These are phyloP conservation scores for Elegia similella DNA, from an alignment of 2,888 invertebrate species.

Conservation along the genomic window DNA sequence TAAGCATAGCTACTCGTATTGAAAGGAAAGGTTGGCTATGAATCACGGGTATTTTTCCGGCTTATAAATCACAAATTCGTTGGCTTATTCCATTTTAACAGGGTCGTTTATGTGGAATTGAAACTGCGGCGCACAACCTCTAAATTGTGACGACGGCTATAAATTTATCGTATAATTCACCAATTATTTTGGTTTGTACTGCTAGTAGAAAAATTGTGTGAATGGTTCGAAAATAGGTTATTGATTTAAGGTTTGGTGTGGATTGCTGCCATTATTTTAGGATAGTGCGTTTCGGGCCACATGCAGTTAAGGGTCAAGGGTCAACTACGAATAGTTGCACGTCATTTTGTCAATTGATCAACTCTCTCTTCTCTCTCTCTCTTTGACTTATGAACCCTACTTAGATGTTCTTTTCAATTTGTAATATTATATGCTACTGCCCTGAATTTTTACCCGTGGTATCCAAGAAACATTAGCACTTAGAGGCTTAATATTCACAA, in stretches of 20 bases:
- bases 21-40: slow-evolving; percentile 21
- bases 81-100: slow-evolving; percentile 20
- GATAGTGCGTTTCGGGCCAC: too few relatives aligned
- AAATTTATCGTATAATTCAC: slow-evolving; percentile 14
- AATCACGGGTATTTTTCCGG: slow-evolving; percentile 21
- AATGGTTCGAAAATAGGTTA: background rate
- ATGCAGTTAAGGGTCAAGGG: too few relatives aligned
- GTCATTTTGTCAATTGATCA: too few relatives aligned
- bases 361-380: too few relatives aligned
- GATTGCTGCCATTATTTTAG: too few relatives aligned
- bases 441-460: too few relatives aligned
- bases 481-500: too few relatives aligned
- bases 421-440: too few relatives aligned
- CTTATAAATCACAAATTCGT: slow-evolving; percentile 22
- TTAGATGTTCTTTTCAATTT: too few relatives aligned
- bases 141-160: slow-evolving; percentile 16
- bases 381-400: too few relatives aligned
- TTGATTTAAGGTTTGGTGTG: background rate
- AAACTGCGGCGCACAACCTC: slow-evolving; percentile 16
- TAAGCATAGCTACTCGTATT: slow-evolving; percentile 14
- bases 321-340: too few relatives aligned
- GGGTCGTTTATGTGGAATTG: slow-evolving; percentile 15
- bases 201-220: slow-evolving; percentile 1
- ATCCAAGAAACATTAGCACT: too few relatives aligned
- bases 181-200: slow-evolving; percentile 9